Evolutionary conservation across 2,888 invertebrate genomes (phyloP).

Genomic region (Anodontia alba): DNA sequence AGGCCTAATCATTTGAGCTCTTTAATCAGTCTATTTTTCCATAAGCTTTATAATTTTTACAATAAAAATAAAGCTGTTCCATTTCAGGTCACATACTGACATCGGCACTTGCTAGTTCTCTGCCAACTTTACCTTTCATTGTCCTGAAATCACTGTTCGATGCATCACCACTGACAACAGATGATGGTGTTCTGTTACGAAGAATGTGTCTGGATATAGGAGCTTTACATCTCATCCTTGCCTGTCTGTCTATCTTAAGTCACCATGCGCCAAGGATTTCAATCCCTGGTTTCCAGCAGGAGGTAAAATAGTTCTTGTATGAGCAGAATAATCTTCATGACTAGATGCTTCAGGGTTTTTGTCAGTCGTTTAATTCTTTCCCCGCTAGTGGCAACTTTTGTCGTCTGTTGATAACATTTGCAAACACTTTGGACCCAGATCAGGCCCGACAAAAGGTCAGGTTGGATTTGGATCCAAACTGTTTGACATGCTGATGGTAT

Average conservation of each 20-base stretch:
- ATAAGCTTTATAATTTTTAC: too few species aligned
- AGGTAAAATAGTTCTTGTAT: slow-evolving; percentile 72
- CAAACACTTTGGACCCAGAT: too few species aligned
- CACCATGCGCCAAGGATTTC: slow-evolving; percentile 85
- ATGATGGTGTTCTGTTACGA: slow-evolving; percentile 91
- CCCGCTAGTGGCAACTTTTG: too few species aligned
- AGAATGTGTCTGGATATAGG: slow-evolving; percentile 93
- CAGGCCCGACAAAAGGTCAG: background rate
- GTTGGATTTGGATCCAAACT: too few species aligned
- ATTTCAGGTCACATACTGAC: slow-evolving; percentile 87
- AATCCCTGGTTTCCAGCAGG: slow-evolving; percentile 84
- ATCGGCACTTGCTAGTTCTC: slow-evolving; percentile 89
- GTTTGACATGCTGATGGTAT: too few species aligned
- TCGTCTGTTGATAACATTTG: too few species aligned
- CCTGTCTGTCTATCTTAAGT: slow-evolving; percentile 95
- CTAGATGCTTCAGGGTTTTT: background rate
- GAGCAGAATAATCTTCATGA: background rate
- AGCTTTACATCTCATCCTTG: slow-evolving; percentile 93
- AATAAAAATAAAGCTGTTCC: background rate
- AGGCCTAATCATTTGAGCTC: too few species aligned
- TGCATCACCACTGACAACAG: slow-evolving; percentile 90
- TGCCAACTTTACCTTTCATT: slow-evolving; percentile 89
- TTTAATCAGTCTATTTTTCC: too few species aligned
- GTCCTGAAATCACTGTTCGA: slow-evolving; percentile 91
- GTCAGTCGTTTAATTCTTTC: background rate